Evolutionary conservation across 1,140 invertebrate genomes (phyloP), one percentile per base, ranked within the genome.

Genomic region (Caenorhabditis remanei): DNA sequence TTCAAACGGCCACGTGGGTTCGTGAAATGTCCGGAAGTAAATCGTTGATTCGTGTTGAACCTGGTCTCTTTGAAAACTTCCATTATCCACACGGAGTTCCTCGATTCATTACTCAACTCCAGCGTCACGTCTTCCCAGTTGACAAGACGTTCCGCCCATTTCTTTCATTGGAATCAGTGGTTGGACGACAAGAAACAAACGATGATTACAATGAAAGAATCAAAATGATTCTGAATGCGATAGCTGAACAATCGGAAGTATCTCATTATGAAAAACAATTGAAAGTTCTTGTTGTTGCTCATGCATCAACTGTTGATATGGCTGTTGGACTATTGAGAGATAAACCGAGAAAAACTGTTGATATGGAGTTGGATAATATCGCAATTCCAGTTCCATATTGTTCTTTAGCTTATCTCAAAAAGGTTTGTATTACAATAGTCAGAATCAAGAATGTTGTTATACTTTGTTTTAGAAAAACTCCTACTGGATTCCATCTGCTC

Each of bases 21-120:
- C 32, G 63, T 32, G 61, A 55, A 8, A 55, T 43, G 84, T 58
- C 48, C 5, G 79, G 82, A 50, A 58, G 65, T n/a, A 56, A 84
- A 13, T 43, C 82, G 8, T 24, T 83, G 61, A 24, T 87, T 48
- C 55, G 40, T 89, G 94, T 97, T 41, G 97, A 98, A 91, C 96
- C 96, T 0, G 96, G 96, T 0, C 92, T 98, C 21, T 98, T 98
- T 93, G 97, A 98, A 93, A 98, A 96, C 96, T 89, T 85, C 53
- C 87, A 87, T 21, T 90, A 90, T 71, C 83, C 86, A 6, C 14
- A 50, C 19, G 75, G 50, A 40, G 55, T 58, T 40, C 86, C 86
- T 8, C 40, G 55, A 19, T 84, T 87, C 71, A 75, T 48, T 43
- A 56, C 75, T 4, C 43, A 8, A 53, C 14, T 41, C n/a, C 83